Evolutionary conservation across 2,113 vertebrate genomes (phyloP).

Genomic region (Plecotus auritus): DNA sequence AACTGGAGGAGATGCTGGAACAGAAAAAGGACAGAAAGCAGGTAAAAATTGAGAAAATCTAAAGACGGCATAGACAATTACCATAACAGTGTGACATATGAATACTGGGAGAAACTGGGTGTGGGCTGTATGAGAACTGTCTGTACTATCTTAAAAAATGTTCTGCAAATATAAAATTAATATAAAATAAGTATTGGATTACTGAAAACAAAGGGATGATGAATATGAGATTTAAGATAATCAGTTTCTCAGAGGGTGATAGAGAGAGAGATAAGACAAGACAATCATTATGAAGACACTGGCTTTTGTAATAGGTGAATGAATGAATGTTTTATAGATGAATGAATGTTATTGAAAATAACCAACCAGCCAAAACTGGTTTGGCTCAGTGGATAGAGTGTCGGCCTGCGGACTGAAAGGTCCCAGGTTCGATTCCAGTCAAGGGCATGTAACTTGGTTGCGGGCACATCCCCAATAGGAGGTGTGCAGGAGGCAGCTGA

Average conservation of each 20-base stretch:
- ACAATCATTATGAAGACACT: background rate
- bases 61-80: background rate
- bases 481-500: too few species aligned
- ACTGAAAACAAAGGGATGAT: background rate
- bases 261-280: fast-evolving
- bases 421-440: too few species aligned
- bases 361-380: too few species aligned
- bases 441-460: too few species aligned
- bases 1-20: too few species aligned
- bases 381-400: too few species aligned
- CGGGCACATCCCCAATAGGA: too few species aligned
- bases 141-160: background rate
- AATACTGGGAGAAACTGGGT: too few species aligned
- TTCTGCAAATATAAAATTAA: background rate
- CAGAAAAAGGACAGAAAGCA: background rate
- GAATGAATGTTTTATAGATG: too few species aligned
- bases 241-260: background rate
- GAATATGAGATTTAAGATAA: background rate
- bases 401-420: too few species aligned
- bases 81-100: background rate
- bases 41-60: background rate
- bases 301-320: background rate
- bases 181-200: background rate
- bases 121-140: background rate
- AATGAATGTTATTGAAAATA: background rate